phyloP scores from a whole-genome alignment of 2,113 vertebrate species.

The Copsychus sechellarum region DNA sequence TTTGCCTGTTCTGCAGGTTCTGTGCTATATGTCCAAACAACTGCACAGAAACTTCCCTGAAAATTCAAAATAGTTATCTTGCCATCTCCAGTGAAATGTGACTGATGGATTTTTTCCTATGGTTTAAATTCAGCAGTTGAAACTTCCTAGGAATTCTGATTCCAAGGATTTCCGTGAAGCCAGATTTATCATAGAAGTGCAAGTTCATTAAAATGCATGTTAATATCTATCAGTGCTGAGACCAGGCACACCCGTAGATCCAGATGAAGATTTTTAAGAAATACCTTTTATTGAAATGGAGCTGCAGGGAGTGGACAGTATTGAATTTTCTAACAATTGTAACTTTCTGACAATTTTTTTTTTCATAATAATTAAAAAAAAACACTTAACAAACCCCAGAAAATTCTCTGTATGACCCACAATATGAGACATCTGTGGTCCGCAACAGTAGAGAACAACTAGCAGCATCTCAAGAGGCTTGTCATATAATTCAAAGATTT shows the following conservation, averaged over 20 bases:
- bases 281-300: background rate
- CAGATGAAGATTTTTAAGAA: background rate
- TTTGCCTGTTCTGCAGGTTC: background rate
- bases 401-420: background rate
- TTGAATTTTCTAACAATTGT: background rate
- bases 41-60: background rate
- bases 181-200: background rate
- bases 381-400: accelerated
- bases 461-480: slow-evolving; percentile 69
- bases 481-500: slow-evolving; percentile 67
- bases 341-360: background rate
- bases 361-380: background rate
- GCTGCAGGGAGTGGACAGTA: too few species aligned
- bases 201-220: background rate
- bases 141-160: background rate
- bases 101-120: background rate
- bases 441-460: slow-evolving; percentile 62
- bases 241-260: accelerated
- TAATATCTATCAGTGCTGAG: background rate
- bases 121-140: background rate
- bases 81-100: background rate
- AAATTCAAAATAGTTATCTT: background rate
- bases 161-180: background rate
- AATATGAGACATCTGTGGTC: slow-evolving; percentile 71
- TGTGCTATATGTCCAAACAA: background rate